Base-by-base conservation (phyloP, 1,140 invertebrate genomes). In the Drosophila pruinosa region DNA sequence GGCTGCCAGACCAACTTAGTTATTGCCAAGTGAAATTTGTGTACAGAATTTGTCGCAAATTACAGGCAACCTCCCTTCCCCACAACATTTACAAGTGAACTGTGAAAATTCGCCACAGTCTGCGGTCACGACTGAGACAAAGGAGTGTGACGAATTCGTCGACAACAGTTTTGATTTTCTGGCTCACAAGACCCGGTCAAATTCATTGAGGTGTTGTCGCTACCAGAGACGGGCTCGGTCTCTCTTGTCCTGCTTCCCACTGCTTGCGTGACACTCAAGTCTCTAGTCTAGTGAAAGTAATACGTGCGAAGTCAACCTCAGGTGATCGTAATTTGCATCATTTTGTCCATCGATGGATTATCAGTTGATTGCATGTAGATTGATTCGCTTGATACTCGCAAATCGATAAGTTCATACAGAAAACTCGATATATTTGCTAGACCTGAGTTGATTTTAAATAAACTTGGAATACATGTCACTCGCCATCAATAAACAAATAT, bases 11-110 rank as follows among this genome's bases (percentile, higher is more conserved):
- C 43, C 14, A 31, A 47, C 26, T 57, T 54, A 36, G 36, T 53
- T 58, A 26, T 61, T 36, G 63, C 63, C 67, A 70, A 72, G 69
- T 73, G 64, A 73, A 73, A 73, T 62, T 78, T 70, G 15, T 28
- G 26, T 56, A 52, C 36, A 48, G 45, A 75, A 81, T 81, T 77
- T 82, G 78, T 82, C 78, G 78, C 78, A 77, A 81, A 82, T 82
- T 82, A 65, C 78, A 72, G 63, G 65, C 57, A 50, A 54, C 58
- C 12, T 15, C 24, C 24, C 0, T 12, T 31, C 15, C 17, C n/a
- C 7, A 21, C 28, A 21, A 12, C 2, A n/a, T n/a, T n/a, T 36
- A 14, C n/a, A 47, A 45, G 39, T 21, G 26, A 54, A 34, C 38
- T 50, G 58, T 69, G 48, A 62, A 63, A 36, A 70, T 70, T 64